Evolutionary conservation across 2,888 invertebrate genomes (phyloP), one percentile per base, ranked within the genome.

Genomic region (Kryphioiulus occultus): DNA sequence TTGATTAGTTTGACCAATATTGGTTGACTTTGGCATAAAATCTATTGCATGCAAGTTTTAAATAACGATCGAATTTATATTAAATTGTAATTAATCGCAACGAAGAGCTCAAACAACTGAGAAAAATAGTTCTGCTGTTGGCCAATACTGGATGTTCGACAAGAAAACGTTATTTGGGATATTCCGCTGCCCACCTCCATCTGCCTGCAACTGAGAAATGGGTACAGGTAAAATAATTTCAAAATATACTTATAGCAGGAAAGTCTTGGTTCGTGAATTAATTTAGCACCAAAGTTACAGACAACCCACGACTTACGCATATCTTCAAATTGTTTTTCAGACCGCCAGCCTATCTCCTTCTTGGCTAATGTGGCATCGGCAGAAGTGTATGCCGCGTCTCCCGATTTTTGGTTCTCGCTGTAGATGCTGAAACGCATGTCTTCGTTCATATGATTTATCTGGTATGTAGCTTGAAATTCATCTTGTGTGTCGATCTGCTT

Each of bases 161-260:
- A 7, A 83, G 84, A 90, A 96, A 0, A 97, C 97, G 89, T 35
- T n/a, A n/a, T n/a, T 95, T 93, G 0, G 97, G 97, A 92, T 98
- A 96, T 87, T 93, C 93, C 86, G 94, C 94, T 92, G 98, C 97
- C 97, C 97, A 98, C 87, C 94, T 94, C 97, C 97, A 98, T 0
- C 96, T 94, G 91, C 97, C 97, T 15, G 91, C 92, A 91, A 94
- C 94, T 93, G 15, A 30, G 4, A 35, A 78, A 32, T 32, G 22
- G 0, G 9, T n/a, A 78, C 9, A 47, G 42, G 15, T 12, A 26
- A 85, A 83, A 83, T 5, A 47, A 88, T 68, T 26, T 78, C 35
- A 87, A 22, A 32, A 86, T 17, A 85, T 1, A 78, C 10, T 78
- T 30, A 42, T 42, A 42, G 2, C 42, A 15, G 15, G 42, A 12